A percentile compares a stretch with the other conserved stretches of the same genome.
These are phyloP conservation scores for Orthosia cruda DNA, from an alignment of 2,888 invertebrate genomes.

Conservation along the genomic window DNA sequence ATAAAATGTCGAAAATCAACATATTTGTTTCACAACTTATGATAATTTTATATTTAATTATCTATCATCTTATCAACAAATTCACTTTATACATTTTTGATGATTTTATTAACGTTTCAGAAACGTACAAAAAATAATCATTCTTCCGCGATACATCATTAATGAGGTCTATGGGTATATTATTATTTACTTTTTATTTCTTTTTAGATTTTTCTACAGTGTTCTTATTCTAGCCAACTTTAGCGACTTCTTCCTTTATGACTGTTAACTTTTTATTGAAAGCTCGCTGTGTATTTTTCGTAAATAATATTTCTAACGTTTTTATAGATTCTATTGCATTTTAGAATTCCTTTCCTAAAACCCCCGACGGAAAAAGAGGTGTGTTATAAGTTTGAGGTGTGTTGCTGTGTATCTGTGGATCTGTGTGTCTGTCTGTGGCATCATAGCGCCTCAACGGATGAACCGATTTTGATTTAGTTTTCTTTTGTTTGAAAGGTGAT, in stretches of 20 bases:
- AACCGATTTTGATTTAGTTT: no score
- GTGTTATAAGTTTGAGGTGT: no score
- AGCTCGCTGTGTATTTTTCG: slow-evolving; percentile 34
- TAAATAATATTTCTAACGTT: slow-evolving; percentile 16
- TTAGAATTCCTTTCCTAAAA: not conserved
- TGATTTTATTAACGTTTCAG: slow-evolving; percentile 63
- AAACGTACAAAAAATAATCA: slow-evolving; percentile 82
- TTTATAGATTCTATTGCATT: slow-evolving; percentile 10
- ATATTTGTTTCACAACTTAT: slow-evolving; percentile 62
- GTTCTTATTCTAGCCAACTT: slow-evolving; percentile 55
- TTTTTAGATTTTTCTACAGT: slow-evolving; percentile 51
- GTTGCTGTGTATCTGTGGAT: no score
- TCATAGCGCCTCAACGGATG: no score
- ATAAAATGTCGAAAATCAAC: slow-evolving; percentile 26
- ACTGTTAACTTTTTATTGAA: slow-evolving; percentile 16
- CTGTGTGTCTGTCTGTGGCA: no score
- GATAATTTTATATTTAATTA: slow-evolving; percentile 65
- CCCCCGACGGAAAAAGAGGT: no score
- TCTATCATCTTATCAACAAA: slow-evolving; percentile 63
- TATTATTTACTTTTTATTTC: slow-evolving; percentile 56
- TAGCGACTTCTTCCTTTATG: slow-evolving; percentile 16
- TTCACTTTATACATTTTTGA: slow-evolving; percentile 65
- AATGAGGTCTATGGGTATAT: slow-evolving; percentile 69
- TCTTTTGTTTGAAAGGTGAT: no score
- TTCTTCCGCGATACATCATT: slow-evolving; percentile 70